Evolutionary conservation across 2,113 vertebrate genomes (phyloP).

Genomic region (Mormyrus iriodes): DNA sequence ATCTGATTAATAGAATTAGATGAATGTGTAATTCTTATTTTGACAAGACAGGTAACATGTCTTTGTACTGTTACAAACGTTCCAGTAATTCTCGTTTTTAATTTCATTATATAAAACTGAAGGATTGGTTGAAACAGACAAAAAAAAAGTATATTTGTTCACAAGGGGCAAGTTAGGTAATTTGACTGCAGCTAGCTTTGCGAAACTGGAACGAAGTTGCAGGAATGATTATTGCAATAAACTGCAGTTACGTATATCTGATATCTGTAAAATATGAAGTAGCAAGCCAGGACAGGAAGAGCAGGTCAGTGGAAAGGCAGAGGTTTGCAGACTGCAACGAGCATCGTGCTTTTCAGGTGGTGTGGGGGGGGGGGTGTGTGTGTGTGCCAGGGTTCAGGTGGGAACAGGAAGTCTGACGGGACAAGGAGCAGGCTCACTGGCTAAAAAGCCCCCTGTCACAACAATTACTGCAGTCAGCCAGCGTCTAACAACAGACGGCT

Average conservation of each 20-base stretch:
- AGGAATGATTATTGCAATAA: neutral
- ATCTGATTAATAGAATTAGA: neutral
- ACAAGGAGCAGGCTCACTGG: too few relatives aligned
- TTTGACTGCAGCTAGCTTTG: neutral
- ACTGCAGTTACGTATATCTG: neutral
- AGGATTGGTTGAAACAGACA: neutral
- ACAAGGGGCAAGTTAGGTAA: neutral
- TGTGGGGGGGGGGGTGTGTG: too few relatives aligned
- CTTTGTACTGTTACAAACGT: neutral
- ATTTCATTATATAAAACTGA: neutral
- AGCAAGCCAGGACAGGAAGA: neutral
- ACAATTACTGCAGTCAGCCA: neutral
- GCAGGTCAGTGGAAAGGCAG: neutral
- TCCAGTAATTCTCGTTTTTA: neutral
- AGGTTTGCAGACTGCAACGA: neutral
- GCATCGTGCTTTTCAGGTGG: neutral
- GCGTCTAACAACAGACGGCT: neutral
- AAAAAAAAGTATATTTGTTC: neutral
- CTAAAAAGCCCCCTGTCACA: neutral
- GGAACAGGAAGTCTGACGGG: neutral
- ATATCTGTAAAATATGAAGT: neutral
- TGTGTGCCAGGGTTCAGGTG: neutral
- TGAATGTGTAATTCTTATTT: neutral
- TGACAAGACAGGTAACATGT: neutral
- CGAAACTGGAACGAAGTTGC: neutral